Base-by-base conservation (phyloP, 2,797 vertebrate species). In the Synaphobranchus kaupii region DNA sequence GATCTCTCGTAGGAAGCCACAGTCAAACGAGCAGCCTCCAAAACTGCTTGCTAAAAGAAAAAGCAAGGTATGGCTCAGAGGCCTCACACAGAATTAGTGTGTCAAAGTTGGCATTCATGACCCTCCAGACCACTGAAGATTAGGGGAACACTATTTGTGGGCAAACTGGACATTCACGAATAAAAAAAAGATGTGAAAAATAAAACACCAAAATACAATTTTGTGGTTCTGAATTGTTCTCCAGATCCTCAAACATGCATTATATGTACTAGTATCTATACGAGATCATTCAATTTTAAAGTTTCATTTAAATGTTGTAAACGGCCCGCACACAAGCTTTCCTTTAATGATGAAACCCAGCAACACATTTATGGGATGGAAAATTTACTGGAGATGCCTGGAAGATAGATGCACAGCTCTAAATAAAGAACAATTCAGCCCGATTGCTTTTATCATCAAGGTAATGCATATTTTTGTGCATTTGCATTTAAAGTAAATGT, bases 361-460 rank as follows among this genome's bases (percentile, higher is more conserved):
- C 9, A 20, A 31, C 82, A 22, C 31, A 39, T 86, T 84, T 85
- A 87, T 39, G 28, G 34, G 50, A 15, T 15, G 12, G 56, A 25
- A 31, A 31, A 85, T 56, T 63, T 82, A 86, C 60, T 73, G 17
- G 52, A 68, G 83, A 4, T 63, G 71, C 63, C 20, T 34, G 2
- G 15, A 87, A 76, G 86, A 89, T 84, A 50, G 71, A 87, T 68
- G 76, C 48, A 39, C 22, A 20, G n/a, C 20, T 52, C 25, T 60
- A 83, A 88, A 89, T 83, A 82, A 44, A 76, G 22, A 76, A 78
- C 28, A 47, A 78, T 86, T 90, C 28, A 86, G 13, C 3, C 58
- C 54, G 78, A 50, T 50, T 52, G 12, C 44, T 60, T 83, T 86
- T 34, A 81, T 83, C 86, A 83, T 88, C 58, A 54, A 66, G 20